These are phyloP conservation scores for Falco concolor DNA, from an alignment of 2,797 vertebrate species.

Conservation along the genomic window DNA sequence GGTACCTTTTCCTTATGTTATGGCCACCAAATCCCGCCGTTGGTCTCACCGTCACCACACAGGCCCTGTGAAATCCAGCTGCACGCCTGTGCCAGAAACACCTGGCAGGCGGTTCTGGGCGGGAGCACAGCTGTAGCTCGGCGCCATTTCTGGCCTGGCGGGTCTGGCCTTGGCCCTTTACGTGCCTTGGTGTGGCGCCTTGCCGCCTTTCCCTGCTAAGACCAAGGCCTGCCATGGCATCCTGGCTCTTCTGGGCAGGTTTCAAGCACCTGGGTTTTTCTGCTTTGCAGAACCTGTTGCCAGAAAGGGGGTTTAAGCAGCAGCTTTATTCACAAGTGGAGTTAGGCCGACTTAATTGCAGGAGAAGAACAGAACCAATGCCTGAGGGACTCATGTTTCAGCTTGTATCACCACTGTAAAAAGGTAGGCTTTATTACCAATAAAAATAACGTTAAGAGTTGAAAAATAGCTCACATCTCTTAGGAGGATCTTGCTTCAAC, in stretches of 20 bases:
- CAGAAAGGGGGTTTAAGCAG: background rate
- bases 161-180: fast-evolving
- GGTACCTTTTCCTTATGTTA: fast-evolving
- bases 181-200: fast-evolving
- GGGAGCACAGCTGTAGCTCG: fast-evolving
- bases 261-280: background rate
- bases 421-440: background rate
- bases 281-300: background rate
- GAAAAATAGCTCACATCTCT: background rate
- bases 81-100: fast-evolving
- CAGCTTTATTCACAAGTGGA: background rate
- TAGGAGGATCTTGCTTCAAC: background rate
- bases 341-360: background rate
- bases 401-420: fast-evolving
- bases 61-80: no score
- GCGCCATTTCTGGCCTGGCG: no score
- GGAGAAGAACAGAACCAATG: background rate
- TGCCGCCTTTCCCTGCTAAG: background rate
- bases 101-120: fast-evolving
- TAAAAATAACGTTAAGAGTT: background rate
- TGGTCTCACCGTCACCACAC: fast-evolving
- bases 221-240: no score
- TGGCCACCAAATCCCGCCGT: fast-evolving
- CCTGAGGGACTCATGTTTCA: background rate
- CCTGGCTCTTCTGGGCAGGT: background rate